Conservation (phyloP, 1,140 invertebrate genomes). For the Drosophila subpulchrella region DNA sequence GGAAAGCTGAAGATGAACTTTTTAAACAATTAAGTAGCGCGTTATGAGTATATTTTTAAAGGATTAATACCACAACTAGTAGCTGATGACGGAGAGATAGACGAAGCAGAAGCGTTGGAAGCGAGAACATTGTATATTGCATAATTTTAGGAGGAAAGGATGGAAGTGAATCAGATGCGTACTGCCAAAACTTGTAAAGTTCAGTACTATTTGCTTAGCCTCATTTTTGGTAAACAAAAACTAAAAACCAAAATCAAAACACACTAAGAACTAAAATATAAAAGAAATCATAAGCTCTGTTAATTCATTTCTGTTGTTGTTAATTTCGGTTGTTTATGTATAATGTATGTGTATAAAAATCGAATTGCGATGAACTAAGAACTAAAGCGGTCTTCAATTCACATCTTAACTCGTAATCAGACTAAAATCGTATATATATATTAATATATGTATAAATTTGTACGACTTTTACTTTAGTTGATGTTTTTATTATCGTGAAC, state of each 20-base stretch:
- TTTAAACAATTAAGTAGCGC: conserved; percentile 80
- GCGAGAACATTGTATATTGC: conserved; percentile 75
- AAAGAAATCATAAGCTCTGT: conserved; percentile 52
- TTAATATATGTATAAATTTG: conserved; percentile 25
- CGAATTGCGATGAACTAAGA: conserved; percentile 37
- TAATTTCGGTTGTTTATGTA: conserved; percentile 72
- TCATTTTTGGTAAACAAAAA: conserved; percentile 73
- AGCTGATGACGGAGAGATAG: conserved; percentile 24
- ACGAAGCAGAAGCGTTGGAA: conserved; percentile 22
- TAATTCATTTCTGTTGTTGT: conserved; percentile 63
- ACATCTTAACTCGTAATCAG: conserved; percentile 42
- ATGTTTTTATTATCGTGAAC: conserved; percentile 13
- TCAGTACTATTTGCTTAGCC: conserved; percentile 80
- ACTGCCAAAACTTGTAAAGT: conserved; percentile 84
- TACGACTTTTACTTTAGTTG: conserved; percentile 15
- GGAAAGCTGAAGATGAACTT: conserved; percentile 53
- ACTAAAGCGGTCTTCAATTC: conserved; percentile 73
- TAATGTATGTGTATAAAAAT: conserved; percentile 69
- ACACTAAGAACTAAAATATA: conserved; percentile 42
- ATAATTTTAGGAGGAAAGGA: conserved; percentile 70
- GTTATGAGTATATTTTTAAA: conserved; percentile 77
- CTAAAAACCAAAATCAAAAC: conserved; percentile 60
- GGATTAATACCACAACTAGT: conserved; percentile 48
- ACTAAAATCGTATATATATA: conserved; percentile 18
- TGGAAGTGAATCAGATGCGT: conserved; percentile 63